These are phyloP conservation scores for Globodera ellingtonae DNA, from an alignment of 1,140 invertebrate species.

Conservation along the genomic window DNA sequence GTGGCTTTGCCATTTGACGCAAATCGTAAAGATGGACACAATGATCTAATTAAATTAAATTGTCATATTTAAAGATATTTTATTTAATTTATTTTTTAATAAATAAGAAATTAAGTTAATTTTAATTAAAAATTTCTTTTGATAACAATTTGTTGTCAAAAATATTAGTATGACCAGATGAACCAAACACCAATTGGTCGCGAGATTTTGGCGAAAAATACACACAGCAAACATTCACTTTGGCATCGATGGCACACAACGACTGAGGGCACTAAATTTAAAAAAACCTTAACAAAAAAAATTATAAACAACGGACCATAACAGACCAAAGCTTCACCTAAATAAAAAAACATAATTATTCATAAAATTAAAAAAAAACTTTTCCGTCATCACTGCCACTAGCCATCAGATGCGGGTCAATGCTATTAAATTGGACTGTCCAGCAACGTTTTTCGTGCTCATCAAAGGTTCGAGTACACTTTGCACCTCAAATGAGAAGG, in stretches of 20 bases:
- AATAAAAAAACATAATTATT: slow-evolving; percentile 39
- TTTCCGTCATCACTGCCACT: slow-evolving; percentile 91
- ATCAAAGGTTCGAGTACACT: slow-evolving; percentile 74
- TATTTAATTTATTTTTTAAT: background rate
- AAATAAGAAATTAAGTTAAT: too few relatives aligned
- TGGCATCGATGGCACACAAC: slow-evolving; percentile 82
- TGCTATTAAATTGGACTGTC: slow-evolving; percentile 92
- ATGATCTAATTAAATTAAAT: slow-evolving; percentile 73
- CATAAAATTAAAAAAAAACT: slow-evolving; percentile 53
- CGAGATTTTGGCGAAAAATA: slow-evolving; percentile 89
- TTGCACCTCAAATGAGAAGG: slow-evolving; percentile 67
- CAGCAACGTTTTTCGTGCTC: slow-evolving; percentile 95
- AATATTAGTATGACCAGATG: slow-evolving; percentile 23
- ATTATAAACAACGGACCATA: slow-evolving; percentile 66
- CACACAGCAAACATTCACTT: slow-evolving; percentile 93
- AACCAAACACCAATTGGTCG: slow-evolving; percentile 69
- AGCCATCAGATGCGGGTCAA: slow-evolving; percentile 85
- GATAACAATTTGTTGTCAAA: too few relatives aligned
- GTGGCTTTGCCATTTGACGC: slow-evolving; percentile 79
- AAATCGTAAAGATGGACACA: slow-evolving; percentile 95
- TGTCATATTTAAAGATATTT: background rate
- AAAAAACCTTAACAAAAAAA: background rate
- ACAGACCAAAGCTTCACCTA: slow-evolving; percentile 88
- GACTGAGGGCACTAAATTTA: slow-evolving; percentile 74
- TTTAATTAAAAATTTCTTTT: background rate